A percentile compares a stretch with the other conserved stretches of the same genome.
phyloP scores from a whole-genome alignment of 2,113 vertebrate genomes.

The Chloroceryle aenea region DNA sequence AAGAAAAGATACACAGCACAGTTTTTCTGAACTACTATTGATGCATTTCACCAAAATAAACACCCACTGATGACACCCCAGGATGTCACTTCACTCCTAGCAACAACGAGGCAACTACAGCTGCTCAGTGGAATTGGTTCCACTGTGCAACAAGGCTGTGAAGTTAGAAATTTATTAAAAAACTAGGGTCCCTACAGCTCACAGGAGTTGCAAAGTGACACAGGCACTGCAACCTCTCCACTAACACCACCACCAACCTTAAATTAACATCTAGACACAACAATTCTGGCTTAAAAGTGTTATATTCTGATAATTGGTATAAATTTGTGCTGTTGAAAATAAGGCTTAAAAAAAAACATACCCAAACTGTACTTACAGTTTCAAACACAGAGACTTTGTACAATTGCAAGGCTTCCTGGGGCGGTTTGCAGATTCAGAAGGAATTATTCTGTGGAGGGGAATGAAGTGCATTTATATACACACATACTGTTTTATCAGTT shows the following conservation, averaged over 20 bases:
- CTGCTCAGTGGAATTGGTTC: background rate
- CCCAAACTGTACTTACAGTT: conserved; percentile 87
- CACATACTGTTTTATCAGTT: background rate
- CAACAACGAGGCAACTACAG: background rate
- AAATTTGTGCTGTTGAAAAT: background rate
- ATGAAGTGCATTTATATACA: background rate
- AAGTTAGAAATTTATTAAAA: background rate
- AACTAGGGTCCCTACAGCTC: background rate
- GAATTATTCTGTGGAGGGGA: conserved; percentile 74
- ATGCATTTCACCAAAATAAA: background rate
- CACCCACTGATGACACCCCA: background rate
- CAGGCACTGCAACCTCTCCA: background rate
- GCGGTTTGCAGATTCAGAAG: conserved; percentile 90
- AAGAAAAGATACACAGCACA: background rate
- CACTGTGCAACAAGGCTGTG: background rate
- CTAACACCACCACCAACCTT: background rate
- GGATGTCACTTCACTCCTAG: background rate
- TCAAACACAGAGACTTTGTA: conserved; percentile 97
- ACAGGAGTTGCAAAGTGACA: background rate
- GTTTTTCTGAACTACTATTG: background rate
- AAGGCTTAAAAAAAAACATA: background rate
- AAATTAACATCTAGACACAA: background rate
- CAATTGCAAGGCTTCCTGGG: conserved; percentile 98
- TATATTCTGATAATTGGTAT: background rate
- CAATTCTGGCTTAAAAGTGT: background rate